These are phyloP conservation scores for Drosophila mimetica DNA, from an alignment of 2,888 invertebrate species.

Conservation along the genomic window DNA sequence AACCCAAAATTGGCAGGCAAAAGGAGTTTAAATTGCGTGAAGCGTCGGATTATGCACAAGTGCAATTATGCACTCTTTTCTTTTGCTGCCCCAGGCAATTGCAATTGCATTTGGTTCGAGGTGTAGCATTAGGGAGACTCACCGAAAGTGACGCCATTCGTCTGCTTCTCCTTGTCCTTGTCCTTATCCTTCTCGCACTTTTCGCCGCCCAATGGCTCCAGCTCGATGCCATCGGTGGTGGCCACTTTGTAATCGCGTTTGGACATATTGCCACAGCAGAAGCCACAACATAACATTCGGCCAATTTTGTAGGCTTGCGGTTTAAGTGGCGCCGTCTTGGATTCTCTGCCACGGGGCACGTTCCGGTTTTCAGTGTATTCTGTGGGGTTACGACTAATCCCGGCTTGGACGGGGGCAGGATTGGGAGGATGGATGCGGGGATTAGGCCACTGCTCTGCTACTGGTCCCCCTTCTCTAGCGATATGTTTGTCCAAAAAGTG, in stretches of 20 bases:
- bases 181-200: constrained; percentile 82
- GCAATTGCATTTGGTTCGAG: constrained; percentile 31
- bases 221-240: constrained; percentile 84
- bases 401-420: background rate
- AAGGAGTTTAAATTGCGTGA: constrained; percentile 44
- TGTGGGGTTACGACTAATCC: constrained; percentile 7
- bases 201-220: constrained; percentile 84
- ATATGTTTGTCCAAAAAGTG: constrained; percentile 45
- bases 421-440: constrained; percentile 18
- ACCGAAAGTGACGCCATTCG: constrained; percentile 84
- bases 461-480: constrained; percentile 7
- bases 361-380: constrained; percentile 6
- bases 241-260: constrained; percentile 84
- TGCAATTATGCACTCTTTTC: constrained; percentile 80
- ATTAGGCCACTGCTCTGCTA: background rate
- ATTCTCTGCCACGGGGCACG: constrained; percentile 23
- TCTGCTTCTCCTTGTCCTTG: constrained; percentile 82
- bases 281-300: constrained; percentile 84
- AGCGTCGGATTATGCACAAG: constrained; percentile 73
- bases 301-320: constrained; percentile 75
- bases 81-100: constrained; percentile 22
- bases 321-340: constrained; percentile 73
- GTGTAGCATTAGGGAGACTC: constrained; percentile 58
- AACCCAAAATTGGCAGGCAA: constrained; percentile 20
- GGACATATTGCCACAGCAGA: constrained; percentile 84